These are phyloP conservation scores for Malthinus seriepunctatus DNA, from an alignment of 2,888 invertebrate species.

Conservation along the genomic window DNA sequence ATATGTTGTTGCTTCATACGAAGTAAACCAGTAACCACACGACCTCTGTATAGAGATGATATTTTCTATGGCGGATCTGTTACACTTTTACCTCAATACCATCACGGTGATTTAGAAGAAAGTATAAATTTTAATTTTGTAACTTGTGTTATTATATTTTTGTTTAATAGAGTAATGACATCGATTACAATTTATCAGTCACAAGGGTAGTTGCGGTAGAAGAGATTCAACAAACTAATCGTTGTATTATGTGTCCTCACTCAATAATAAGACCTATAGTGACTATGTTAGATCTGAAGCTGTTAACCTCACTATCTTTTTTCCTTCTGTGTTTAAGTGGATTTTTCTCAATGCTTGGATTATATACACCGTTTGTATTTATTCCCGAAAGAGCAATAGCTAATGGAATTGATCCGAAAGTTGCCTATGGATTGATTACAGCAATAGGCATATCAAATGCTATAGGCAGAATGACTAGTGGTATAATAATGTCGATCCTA, in stretches of 20 bases:
- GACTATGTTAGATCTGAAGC: slow-evolving; percentile 46
- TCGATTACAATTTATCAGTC: slow-evolving; percentile 62
- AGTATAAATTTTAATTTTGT: background rate
- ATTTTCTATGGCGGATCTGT: slow-evolving; percentile 65
- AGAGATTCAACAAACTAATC: slow-evolving; percentile 55
- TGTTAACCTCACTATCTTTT: slow-evolving; percentile 47
- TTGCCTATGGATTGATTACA: slow-evolving; percentile 64
- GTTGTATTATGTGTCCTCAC: slow-evolving; percentile 51
- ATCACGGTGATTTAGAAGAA: too few relatives aligned
- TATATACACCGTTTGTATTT: slow-evolving; percentile 79
- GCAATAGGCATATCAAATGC: slow-evolving; percentile 77
- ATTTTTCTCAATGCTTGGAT: slow-evolving; percentile 74
- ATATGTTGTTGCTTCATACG: slow-evolving; percentile 18
- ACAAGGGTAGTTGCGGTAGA: slow-evolving; percentile 56
- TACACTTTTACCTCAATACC: slow-evolving; percentile 11
- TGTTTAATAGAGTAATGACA: slow-evolving; percentile 50
- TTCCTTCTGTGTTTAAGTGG: slow-evolving; percentile 54
- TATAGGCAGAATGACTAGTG: slow-evolving; percentile 67
- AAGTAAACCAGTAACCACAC: background rate
- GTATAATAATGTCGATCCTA: slow-evolving; percentile 60
- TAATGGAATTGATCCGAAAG: slow-evolving; percentile 51
- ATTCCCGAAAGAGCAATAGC: slow-evolving; percentile 59
- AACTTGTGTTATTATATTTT: background rate
- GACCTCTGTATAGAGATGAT: slow-evolving; percentile 70
- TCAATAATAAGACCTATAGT: slow-evolving; percentile 43